phyloP scores from a whole-genome alignment of 1,140 invertebrate genomes.

The Heliconius melpomene region DNA sequence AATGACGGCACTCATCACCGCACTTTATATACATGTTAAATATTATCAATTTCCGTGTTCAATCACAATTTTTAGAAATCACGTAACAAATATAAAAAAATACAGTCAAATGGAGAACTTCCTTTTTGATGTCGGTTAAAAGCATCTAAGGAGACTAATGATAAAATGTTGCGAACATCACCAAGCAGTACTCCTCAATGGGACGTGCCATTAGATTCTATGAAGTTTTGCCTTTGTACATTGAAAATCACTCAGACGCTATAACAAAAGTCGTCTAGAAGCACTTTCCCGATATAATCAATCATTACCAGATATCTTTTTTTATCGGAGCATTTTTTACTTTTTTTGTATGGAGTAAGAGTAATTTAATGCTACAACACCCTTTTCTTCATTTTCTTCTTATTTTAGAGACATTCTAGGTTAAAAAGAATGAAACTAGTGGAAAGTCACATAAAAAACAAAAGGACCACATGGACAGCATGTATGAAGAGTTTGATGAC shows the following conservation, averaged over 20 bases:
- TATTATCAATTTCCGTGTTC: too few species aligned
- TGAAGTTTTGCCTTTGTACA: slow-evolving; percentile 2
- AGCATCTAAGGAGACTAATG: background rate
- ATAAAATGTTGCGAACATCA: background rate
- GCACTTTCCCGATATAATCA: background rate
- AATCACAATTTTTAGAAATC: too few species aligned
- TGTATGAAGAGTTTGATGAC: too few species aligned
- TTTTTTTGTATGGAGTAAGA: background rate
- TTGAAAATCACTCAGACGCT: slow-evolving; percentile 8
- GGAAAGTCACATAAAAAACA: too few species aligned
- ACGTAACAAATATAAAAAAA: background rate
- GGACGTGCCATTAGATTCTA: background rate
- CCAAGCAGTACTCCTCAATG: background rate
- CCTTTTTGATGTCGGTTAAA: background rate
- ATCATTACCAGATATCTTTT: background rate
- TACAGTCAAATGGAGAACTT: background rate
- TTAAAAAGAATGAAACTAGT: too few species aligned
- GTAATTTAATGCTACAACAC: background rate
- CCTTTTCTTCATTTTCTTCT: background rate
- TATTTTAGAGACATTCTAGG: background rate
- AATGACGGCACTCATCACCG: too few species aligned
- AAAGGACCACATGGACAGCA: too few species aligned
- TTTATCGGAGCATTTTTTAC: background rate
- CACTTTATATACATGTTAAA: too few species aligned
- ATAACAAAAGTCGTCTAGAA: background rate